phyloP scores from a whole-genome alignment of 2,113 vertebrate species.

The Fregetta grallaria region DNA sequence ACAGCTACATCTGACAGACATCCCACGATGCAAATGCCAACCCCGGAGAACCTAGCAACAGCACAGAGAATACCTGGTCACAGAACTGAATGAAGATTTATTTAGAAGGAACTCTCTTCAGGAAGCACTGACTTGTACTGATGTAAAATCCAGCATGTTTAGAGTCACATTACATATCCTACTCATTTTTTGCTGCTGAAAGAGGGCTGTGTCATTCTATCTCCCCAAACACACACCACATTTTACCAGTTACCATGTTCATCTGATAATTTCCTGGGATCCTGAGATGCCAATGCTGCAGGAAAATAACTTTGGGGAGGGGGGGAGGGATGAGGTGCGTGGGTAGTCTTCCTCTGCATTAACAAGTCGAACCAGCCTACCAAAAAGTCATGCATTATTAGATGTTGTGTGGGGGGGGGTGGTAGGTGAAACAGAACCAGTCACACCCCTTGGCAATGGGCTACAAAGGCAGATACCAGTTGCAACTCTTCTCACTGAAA shows the following conservation, averaged over 20 bases:
- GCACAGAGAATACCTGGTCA: not conserved
- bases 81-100: not conserved
- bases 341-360: not conserved
- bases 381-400: not conserved
- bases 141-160: not conserved
- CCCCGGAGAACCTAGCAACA: not conserved
- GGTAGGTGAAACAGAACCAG: not conserved
- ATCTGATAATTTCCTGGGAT: not conserved
- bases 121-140: not conserved
- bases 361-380: not conserved
- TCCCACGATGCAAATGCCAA: not conserved
- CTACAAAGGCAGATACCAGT: not conserved
- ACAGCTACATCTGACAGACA: not conserved
- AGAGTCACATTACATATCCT: not conserved
- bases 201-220: not conserved
- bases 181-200: not conserved
- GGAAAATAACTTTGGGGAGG: not conserved
- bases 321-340: rapidly evolving
- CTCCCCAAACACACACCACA: not conserved
- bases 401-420: not conserved
- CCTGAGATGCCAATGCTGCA: not conserved
- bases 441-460: not conserved
- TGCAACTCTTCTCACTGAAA: not conserved
- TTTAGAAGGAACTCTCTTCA: not conserved
- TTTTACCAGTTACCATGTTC: not conserved